Base-by-base conservation (phyloP, 2,888 invertebrate species). In the Cryptops parisi region DNA sequence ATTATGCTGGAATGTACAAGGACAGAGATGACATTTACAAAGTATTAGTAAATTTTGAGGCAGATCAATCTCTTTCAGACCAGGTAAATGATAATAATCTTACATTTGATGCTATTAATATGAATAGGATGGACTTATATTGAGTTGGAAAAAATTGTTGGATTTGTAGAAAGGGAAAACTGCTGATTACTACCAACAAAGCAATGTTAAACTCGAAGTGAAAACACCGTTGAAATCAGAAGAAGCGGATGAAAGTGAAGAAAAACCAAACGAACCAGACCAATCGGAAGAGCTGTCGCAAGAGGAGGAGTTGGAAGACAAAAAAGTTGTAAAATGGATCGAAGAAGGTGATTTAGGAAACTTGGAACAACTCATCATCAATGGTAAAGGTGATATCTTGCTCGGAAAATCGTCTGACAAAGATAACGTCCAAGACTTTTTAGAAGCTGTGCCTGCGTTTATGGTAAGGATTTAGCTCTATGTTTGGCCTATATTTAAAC, bases 151-250 rank as follows among this genome's bases (percentile, higher is more conserved):
- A n/a, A 33, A 33, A 12, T 9, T n/a, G 9, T 33, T 33, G 9
- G 9, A n/a, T 33, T 33, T n/a, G n/a, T 23, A 51, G 87, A 85
- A 80, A 78, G 82, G 84, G 69, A 84, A 81, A 73, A 80, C 83
- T 1, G 79, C 89, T 1, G 79, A 78, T 9, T 84, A 82, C 68
- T 89, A 90, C 67, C 58, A 62, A 38, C 56, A 57, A 6, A 49
- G 55, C 25, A 77, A 79, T 64, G 52, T 38, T 60, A 78, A 81
- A 62, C 76, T 79, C 19, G 76, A 78, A 45, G 50, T 47, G 27
- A 38, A 38, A 39, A 55, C 45, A 26, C 53, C 49, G 17, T 52
- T 76, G 15, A 12, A 33, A 17, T 21, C n/a, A 47, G n/a, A n/a
- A n/a, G n/a, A n/a, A n/a, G 33, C 33, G 33, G 15, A 6, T 33